Conservation (phyloP, 2,888 invertebrate species). For the Acronicta psi region DNA sequence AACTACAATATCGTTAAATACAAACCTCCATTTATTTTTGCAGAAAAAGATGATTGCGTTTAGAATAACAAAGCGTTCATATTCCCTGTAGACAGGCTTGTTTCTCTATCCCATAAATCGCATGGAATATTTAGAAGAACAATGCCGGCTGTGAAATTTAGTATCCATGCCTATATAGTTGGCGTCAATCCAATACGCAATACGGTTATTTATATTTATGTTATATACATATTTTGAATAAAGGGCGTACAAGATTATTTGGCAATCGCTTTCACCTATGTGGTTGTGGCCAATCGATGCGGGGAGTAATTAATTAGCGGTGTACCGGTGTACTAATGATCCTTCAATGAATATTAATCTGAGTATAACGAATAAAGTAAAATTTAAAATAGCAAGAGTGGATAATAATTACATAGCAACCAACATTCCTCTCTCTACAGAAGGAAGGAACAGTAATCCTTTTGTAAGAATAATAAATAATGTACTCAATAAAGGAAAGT, state of each 20-base stretch:
- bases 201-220: conserved; percentile 48
- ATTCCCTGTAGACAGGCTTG: conserved; percentile 6
- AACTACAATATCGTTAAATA: conserved; percentile 18
- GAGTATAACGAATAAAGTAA: background rate
- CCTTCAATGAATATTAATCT: conserved; percentile 1
- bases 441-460: no score
- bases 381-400: no score
- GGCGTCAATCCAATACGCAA: conserved; percentile 53
- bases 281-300: conserved; percentile 21
- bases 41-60: conserved; percentile 10
- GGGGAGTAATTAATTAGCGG: conserved; percentile 31
- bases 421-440: no score
- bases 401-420: no score
- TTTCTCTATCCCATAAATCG: conserved; percentile 32
- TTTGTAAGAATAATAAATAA: no score
- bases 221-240: conserved; percentile 41
- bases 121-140: conserved; percentile 54
- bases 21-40: background rate
- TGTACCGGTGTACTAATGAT: conserved; percentile 2
- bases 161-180: conserved; percentile 44
- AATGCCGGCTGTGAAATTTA: conserved; percentile 48
- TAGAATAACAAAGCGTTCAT: conserved; percentile 21
- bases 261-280: conserved; percentile 15
- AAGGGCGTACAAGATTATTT: conserved; percentile 23
- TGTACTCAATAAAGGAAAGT: no score